Percentiles rank a stretch among this genome's conserved stretches.
These are phyloP conservation scores for Ardeotis arabs DNA, from an alignment of 2,113 vertebrate genomes.

Conservation along the genomic window DNA sequence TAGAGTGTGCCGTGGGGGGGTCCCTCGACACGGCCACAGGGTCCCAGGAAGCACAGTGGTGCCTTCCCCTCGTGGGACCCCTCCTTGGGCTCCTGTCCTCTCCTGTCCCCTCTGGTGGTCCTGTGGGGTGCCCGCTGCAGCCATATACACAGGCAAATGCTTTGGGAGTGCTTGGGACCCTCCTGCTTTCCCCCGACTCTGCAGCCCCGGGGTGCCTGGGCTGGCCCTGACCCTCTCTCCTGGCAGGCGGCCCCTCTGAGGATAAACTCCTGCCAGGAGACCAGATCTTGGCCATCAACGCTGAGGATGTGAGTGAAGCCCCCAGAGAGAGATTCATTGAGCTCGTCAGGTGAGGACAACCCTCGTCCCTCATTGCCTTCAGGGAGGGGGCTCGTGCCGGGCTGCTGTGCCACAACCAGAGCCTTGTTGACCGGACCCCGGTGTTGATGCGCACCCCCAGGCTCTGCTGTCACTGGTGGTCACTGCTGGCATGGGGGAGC, in stretches of 20 bases:
- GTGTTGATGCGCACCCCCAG: not conserved
- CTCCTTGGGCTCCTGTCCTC: not conserved
- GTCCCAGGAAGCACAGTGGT: not conserved
- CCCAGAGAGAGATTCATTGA: constrained; percentile 96
- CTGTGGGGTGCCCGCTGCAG: not conserved
- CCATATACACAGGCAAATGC: fast-evolving
- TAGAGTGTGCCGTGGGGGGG: constrained; percentile 24
- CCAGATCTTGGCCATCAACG: constrained; percentile 95
- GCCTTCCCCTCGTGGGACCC: not conserved
- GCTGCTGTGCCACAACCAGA: not conserved
- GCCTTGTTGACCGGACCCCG: not conserved
- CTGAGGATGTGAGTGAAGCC: constrained; percentile 93
- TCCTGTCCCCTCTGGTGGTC: not conserved
- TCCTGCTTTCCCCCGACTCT: not conserved
- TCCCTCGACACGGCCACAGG: fast-evolving
- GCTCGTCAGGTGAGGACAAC: constrained; percentile 88
- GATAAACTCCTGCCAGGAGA: constrained; percentile 95
- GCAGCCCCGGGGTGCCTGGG: not conserved
- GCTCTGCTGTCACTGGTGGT: not conserved
- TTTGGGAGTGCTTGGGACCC: not conserved
- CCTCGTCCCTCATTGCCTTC: not conserved
- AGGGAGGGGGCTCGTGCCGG: not conserved
- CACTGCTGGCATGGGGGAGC: not conserved
- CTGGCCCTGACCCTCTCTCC: constrained; percentile 51
- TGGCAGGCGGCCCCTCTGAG: constrained; percentile 91